Evolutionary conservation across 1,140 invertebrate genomes (phyloP), one percentile per base, ranked within the genome.

Genomic region (Telenomus remus): DNA sequence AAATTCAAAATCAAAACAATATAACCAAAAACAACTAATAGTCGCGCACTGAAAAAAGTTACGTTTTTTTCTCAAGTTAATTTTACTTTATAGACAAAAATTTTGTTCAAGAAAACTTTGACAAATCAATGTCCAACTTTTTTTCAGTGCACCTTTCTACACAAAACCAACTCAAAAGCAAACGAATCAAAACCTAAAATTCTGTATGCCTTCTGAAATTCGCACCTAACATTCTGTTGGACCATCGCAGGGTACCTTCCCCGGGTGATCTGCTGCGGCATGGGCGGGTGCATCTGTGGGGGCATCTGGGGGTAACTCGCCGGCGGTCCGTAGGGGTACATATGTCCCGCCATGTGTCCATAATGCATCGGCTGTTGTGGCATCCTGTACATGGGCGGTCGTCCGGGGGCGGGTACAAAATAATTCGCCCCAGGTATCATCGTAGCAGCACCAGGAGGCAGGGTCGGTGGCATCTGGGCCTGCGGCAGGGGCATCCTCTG

Each of bases 401-500:
- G 72, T 5, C 86, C 85, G 4, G 85, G 81, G 0, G 80, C 81
- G 14, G 81, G 82, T 5, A 81, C 75, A 42, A 83, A 88, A 47
- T 86, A 86, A 78, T 80, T 86, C 4, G 80, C 51, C 0, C 78
- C 81, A 8, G 82, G 85, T n/a, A 87, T 84, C 80, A 87, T 84
- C 0, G 84, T 83, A 49, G 78, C 84, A 1, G 82, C 81, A 19
- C 85, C 85, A 13, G 86, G 84, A 11, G 86, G 84, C 78, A 87
- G 71, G 55, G 55, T 55, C 13, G 78, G 78, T n/a, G 80, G 57
- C 74, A 86, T 81, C 63, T 88, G 85, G 12, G 82, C 53, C 63
- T 86, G 87, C 1, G 87, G 87, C 64, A 88, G 71, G 16, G 87
- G 87, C 84, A 89, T 86, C 47, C 88, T 82, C 57, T 89, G 88